These are phyloP conservation scores for Tuta absoluta DNA, from an alignment of 2,888 invertebrate species.

Conservation along the genomic window DNA sequence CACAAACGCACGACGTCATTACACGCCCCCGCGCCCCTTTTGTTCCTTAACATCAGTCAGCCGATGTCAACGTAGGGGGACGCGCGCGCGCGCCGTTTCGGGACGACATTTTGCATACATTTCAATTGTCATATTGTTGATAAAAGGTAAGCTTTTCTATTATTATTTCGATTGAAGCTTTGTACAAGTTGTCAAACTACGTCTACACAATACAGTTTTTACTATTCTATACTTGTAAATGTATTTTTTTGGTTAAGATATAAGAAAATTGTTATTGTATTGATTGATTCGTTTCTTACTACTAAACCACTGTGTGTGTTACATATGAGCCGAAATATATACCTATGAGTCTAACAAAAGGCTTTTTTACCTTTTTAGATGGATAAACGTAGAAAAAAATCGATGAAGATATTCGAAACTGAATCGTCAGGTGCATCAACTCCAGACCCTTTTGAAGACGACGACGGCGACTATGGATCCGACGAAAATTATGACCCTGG, in stretches of 20 bases:
- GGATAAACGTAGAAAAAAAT: slow-evolving; percentile 4
- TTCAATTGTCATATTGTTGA: background rate
- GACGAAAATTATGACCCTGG: slow-evolving; percentile 9
- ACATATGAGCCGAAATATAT: background rate
- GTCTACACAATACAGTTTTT: no score
- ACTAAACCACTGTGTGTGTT: no score
- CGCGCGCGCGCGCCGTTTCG: no score
- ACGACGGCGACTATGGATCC: slow-evolving; percentile 22
- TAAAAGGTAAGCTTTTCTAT: background rate
- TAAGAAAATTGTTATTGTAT: no score
- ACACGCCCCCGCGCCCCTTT: no score
- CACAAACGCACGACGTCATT: background rate
- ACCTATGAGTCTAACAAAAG: background rate
- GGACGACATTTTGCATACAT: background rate
- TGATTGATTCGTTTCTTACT: no score
- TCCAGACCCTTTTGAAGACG: slow-evolving; percentile 19
- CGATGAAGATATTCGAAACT: slow-evolving; percentile 21
- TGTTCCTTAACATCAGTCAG: no score
- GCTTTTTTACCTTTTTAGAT: slow-evolving; percentile 17
- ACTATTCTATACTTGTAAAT: no score
- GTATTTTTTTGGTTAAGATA: no score
- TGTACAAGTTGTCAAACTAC: no score
- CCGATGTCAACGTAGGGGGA: no score
- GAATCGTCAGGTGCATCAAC: slow-evolving; percentile 10
- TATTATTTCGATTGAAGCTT: no score